Conservation (phyloP, 2,888 invertebrate genomes). For the Thecophora atra region DNA sequence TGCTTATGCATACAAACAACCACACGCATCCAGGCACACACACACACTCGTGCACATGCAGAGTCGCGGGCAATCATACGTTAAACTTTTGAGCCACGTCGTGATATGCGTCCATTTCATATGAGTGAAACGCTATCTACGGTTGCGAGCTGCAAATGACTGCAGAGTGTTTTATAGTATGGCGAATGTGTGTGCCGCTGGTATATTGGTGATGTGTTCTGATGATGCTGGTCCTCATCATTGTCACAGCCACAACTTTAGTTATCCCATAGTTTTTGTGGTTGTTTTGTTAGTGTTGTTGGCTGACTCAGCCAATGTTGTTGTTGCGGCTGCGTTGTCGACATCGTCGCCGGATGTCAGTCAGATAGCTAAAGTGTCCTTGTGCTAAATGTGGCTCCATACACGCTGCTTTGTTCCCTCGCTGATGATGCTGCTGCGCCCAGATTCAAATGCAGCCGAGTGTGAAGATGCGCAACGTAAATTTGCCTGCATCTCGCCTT, state of each 20-base stretch:
- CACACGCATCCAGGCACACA: constrained; percentile 26
- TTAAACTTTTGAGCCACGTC: constrained; percentile 9
- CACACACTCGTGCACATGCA: constrained; percentile 4
- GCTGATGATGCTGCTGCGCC: background rate
- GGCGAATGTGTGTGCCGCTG: background rate
- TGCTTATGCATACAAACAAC: constrained; percentile 35
- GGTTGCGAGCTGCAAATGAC: constrained; percentile 36
- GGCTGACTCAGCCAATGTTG: background rate
- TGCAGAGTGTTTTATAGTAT: constrained; percentile 27
- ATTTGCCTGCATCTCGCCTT: constrained; percentile 49
- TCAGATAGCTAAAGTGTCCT: constrained; percentile 31
- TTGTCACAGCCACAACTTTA: constrained; percentile 39
- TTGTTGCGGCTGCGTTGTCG: constrained; percentile 21
- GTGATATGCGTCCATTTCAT: constrained; percentile 8
- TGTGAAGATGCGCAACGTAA: constrained; percentile 44
- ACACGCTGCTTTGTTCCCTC: background rate
- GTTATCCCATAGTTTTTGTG: constrained; percentile 34
- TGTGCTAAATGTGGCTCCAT: constrained; percentile 25
- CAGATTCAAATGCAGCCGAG: constrained; percentile 32
- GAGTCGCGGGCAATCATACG: constrained; percentile 10
- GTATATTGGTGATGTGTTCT: background rate
- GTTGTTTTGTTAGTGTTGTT: constrained; percentile 13
- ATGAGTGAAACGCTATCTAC: constrained; percentile 18
- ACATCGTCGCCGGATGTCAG: constrained; percentile 35
- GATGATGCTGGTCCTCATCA: constrained; percentile 34